Conservation (phyloP, 30 jellyfish, hydroid and myxozoan genomes). For the Turritopsis rubra region DNA sequence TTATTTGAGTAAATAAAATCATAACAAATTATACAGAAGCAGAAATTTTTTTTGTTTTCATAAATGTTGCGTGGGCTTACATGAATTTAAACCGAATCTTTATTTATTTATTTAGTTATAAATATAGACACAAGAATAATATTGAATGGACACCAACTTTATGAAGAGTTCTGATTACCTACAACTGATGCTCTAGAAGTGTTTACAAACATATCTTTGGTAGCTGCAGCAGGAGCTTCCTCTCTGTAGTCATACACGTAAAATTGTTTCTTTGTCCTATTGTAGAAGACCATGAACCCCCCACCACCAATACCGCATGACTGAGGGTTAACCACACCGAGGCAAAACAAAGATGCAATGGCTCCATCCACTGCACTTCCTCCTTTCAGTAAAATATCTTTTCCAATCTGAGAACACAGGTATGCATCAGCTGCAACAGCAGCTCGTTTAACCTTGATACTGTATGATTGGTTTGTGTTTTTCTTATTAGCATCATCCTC, state of each 20-base stretch:
- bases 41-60: too few relatives aligned
- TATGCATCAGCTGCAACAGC: slow-evolving; percentile 22
- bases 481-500: background rate
- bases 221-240: slow-evolving; percentile 76
- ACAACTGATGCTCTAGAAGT: slow-evolving; percentile 19
- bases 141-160: background rate
- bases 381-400: slow-evolving; percentile 47
- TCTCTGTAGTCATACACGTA: slow-evolving; percentile 79
- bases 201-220: slow-evolving; percentile 40
- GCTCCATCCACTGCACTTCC: slow-evolving; percentile 89
- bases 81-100: too few relatives aligned
- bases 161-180: slow-evolving; percentile 5
- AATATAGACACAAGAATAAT: too few relatives aligned
- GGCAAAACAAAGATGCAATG: slow-evolving; percentile 77
- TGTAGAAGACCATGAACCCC: slow-evolving; percentile 82
- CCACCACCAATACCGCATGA: slow-evolving; percentile 98
- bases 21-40: too few relatives aligned
- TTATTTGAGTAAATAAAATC: too few relatives aligned
- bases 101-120: too few relatives aligned
- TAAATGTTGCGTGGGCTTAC: too few relatives aligned
- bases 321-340: slow-evolving; percentile 70
- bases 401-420: slow-evolving; percentile 31
- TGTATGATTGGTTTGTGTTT: background rate
- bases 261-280: slow-evolving; percentile 49
- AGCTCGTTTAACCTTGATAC: background rate